A percentile compares a stretch with the other conserved stretches of the same genome.
phyloP scores from a whole-genome alignment of 1,140 invertebrate species.

The Drosophila watanabei region DNA sequence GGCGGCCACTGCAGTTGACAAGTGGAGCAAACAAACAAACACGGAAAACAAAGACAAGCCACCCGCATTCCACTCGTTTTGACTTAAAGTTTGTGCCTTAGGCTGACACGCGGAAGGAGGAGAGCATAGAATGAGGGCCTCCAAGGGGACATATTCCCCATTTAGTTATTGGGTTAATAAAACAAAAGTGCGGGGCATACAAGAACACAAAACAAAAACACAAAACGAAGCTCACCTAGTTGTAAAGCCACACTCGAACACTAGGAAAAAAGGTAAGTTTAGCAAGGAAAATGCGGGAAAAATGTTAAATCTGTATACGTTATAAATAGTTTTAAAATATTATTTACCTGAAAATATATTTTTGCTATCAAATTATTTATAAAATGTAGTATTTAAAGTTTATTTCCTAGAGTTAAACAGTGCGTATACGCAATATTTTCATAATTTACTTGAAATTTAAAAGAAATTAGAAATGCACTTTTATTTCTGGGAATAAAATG shows the following conservation, averaged over 20 bases:
- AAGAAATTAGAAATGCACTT: background rate
- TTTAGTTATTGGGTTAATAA: slow-evolving; percentile 83
- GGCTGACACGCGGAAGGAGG: slow-evolving; percentile 28
- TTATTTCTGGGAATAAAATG: background rate
- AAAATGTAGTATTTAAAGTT: background rate
- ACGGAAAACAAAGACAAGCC: slow-evolving; percentile 51
- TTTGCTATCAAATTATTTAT: background rate
- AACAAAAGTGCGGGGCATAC: slow-evolving; percentile 48
- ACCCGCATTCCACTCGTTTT: slow-evolving; percentile 74
- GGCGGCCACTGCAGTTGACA: slow-evolving; percentile 61
- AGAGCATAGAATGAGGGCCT: slow-evolving; percentile 7
- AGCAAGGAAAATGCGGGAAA: background rate
- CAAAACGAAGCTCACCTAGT: slow-evolving; percentile 63
- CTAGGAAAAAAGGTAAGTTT: background rate
- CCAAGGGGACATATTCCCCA: slow-evolving; percentile 22
- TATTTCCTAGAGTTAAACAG: background rate
- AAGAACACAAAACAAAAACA: slow-evolving; percentile 14
- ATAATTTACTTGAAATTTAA: background rate
- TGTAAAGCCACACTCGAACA: slow-evolving; percentile 13
- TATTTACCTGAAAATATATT: background rate
- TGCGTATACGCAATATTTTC: background rate
- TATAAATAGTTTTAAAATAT: background rate
- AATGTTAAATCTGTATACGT: background rate
- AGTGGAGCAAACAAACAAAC: slow-evolving; percentile 63
- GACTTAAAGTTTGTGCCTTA: slow-evolving; percentile 55